Conservation (phyloP, 2,113 vertebrate species). For the Neotragus pygmaeus region DNA sequence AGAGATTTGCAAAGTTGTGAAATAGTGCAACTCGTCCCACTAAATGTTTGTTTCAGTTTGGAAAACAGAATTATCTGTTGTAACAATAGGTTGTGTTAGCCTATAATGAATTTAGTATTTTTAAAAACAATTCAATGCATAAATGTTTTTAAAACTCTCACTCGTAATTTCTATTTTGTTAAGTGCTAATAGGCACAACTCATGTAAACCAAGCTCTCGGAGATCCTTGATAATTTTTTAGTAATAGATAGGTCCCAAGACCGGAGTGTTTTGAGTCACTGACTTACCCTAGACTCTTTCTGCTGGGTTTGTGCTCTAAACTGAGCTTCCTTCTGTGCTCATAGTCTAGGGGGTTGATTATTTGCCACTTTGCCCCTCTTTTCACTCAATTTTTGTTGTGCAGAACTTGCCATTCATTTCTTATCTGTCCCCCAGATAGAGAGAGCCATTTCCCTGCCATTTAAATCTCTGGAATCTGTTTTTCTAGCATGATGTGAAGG, state of each 20-base stretch:
- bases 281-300: rapidly evolving
- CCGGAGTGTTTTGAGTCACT: background rate
- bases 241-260: background rate
- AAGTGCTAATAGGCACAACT: background rate
- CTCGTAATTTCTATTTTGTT: background rate
- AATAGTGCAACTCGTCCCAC: background rate
- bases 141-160: background rate
- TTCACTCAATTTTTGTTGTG: background rate
- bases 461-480: background rate
- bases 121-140: background rate
- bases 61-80: background rate
- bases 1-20: background rate
- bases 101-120: background rate
- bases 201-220: background rate
- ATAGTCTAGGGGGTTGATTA: background rate
- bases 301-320: no score
- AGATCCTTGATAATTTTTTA: background rate
- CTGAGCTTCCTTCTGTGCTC: background rate
- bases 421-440: background rate
- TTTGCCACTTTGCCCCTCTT: background rate
- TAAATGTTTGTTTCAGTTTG: background rate
- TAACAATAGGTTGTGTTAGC: background rate
- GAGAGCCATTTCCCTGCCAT: background rate
- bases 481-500: background rate
- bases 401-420: background rate